Percentiles rank a stretch among this genome's conserved stretches.
Evolutionary conservation across 2,888 invertebrate species (phyloP).

Genomic region (Brachyopa scutellaris): DNA sequence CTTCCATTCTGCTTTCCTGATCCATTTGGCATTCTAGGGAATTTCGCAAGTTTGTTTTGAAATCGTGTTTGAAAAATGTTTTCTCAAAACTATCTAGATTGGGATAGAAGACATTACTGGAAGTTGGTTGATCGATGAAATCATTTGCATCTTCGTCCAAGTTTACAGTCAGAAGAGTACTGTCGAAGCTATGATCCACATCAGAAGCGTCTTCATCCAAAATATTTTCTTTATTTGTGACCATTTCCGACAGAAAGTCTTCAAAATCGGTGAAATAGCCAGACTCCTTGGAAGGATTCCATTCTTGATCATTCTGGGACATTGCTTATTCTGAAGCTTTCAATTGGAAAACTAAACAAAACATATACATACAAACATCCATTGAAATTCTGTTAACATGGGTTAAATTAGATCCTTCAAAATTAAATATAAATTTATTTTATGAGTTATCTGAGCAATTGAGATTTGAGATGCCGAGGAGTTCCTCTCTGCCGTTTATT

Average conservation of each 20-base stretch:
- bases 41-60: constrained; percentile 23
- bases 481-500: constrained; percentile 40
- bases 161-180: not conserved
- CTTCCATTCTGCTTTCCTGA: constrained; percentile 8
- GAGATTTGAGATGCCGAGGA: constrained; percentile 25
- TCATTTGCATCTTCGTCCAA: constrained; percentile 42
- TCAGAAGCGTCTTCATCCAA: not conserved
- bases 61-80: not conserved
- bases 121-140: constrained; percentile 49
- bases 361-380: not conserved
- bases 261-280: constrained; percentile 26
- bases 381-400: constrained; percentile 25
- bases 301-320: not conserved
- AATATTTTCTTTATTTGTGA: not conserved
- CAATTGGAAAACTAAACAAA: constrained; percentile 60
- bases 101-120: constrained; percentile 60
- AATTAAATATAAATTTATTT: constrained; percentile 50
- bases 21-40: constrained; percentile 22
- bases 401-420: constrained; percentile 39
- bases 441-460: constrained; percentile 51
- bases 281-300: not conserved
- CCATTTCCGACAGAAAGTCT: constrained; percentile 6
- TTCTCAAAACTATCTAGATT: constrained; percentile 38
- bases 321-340: constrained; percentile 18
- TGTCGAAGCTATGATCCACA: not conserved